These are phyloP conservation scores for Ellobius talpinus DNA, from an alignment of 2,113 vertebrate genomes.

Conservation along the genomic window DNA sequence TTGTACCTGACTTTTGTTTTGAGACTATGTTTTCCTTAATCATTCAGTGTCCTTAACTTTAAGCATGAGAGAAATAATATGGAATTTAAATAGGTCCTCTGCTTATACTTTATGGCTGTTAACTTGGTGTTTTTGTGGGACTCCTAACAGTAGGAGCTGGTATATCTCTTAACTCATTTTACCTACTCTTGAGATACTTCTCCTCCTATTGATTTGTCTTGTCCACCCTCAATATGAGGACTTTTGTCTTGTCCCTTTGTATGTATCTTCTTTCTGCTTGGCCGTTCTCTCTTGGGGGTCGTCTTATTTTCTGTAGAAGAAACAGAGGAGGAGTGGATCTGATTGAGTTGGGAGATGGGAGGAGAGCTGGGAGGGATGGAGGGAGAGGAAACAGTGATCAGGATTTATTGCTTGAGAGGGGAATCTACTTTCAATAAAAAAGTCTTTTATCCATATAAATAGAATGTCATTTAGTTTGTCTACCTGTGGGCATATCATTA, in stretches of 20 bases:
- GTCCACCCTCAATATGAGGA: not conserved
- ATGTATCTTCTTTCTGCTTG: not conserved
- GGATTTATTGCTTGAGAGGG: not conserved
- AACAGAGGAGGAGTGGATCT: not conserved
- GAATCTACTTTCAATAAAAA: not conserved
- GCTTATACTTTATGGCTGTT: not conserved
- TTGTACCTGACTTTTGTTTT: conserved; percentile 12
- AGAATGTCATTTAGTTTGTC: not conserved
- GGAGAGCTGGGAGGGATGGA: not conserved
- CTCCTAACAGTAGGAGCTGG: not conserved
- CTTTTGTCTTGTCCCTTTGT: not conserved
- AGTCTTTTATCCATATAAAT: not conserved
- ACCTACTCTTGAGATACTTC: not conserved
- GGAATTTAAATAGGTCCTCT: not conserved
- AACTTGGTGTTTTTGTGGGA: not conserved
- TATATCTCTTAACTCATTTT: not conserved
- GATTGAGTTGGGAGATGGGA: not conserved
- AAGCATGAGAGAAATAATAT: not conserved
- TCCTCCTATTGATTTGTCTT: not conserved
- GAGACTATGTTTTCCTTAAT: conserved; percentile 28
- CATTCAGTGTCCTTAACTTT: conserved; percentile 28
- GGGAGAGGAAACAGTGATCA: not conserved
- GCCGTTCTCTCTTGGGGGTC: not conserved
- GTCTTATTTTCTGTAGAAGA: not conserved
- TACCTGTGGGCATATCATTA: not conserved